Conservation (phyloP, 2,797 vertebrate genomes). For the Phataginus tricuspis region DNA sequence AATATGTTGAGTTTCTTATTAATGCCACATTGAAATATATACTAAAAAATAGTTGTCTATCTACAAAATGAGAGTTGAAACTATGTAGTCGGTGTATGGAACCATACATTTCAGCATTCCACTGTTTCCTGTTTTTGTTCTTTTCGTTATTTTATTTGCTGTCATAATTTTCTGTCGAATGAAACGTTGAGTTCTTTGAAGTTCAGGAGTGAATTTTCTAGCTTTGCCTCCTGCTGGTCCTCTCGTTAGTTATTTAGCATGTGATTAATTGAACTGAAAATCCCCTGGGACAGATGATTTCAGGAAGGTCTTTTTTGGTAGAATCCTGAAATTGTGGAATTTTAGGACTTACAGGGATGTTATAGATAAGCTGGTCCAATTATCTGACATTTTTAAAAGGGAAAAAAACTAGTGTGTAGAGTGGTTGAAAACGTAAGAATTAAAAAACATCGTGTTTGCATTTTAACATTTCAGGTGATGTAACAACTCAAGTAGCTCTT, state of each 20-base stretch:
- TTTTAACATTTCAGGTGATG: constrained; percentile 90
- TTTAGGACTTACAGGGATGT: neutral
- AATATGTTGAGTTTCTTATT: neutral
- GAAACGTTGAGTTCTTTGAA: neutral
- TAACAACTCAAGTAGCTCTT: constrained; percentile 94
- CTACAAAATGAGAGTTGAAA: neutral
- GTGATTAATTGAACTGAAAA: neutral
- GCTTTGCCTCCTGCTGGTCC: neutral
- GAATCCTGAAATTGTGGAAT: neutral
- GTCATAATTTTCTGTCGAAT: neutral
- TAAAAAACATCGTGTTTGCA: neutral
- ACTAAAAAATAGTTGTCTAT: neutral
- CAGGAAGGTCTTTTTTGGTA: neutral
- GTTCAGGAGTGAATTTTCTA: neutral
- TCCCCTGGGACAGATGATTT: neutral
- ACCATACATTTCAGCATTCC: neutral
- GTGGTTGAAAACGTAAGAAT: neutral
- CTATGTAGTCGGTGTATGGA: rapidly evolving
- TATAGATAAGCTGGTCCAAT: neutral
- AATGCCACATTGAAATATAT: neutral
- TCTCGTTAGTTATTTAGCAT: neutral
- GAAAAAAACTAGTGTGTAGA: neutral
- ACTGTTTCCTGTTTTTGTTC: neutral
- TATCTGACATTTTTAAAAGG: neutral
- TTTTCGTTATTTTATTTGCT: neutral